Evolutionary conservation across 2,113 vertebrate species (phyloP), one percentile per base, ranked within the genome.

Genomic region (Baryphthengus martii): DNA sequence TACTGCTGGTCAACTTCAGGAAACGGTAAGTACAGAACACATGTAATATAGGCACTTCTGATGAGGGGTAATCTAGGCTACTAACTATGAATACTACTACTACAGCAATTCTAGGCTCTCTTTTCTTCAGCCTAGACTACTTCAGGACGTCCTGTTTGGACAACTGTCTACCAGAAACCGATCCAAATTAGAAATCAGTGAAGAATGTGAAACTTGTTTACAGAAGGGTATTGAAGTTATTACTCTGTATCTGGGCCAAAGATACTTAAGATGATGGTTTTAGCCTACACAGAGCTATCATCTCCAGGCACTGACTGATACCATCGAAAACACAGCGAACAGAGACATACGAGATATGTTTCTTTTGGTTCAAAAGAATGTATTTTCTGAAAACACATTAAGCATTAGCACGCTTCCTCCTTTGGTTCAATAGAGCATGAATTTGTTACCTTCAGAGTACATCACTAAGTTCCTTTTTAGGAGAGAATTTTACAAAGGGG

Each of bases 401-500:
- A 85, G 26, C 33, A 24, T 62, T 73, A 85, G 59, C 67, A 92
- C 1, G 1, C 80, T 95, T 96, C 90, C 76, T 95, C 72, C 65
- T 93, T 83, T 40, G 55, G 59, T 88, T 92, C 82, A 86, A 63
- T 2, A 89, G 59, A 95, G 82, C 85, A 88, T 72, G 63, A 93
- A 88, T 90, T 70, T 74, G 50, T 71, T 90, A 55, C 59, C 59
- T 89, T 76, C 78, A 93, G 39, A 89, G n/a, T 29, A 61, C 16
- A 21, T 18, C 33, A 56, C 31, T 68, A 44, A 53, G 65, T 52
- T 89, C 83, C 61, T 87, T 95, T 97, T 94, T 89, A 75, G 84
- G 80, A 91, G 70, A 96, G 40, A 85, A 89, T 72, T 81, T 84
- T 91, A 58, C 52, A 68, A 78, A 90, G 56, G 84, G 77, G 61